Evolutionary conservation across 2,113 vertebrate genomes (phyloP), one percentile per base, ranked within the genome.

Genomic region (Corythornis madagascariensis): DNA sequence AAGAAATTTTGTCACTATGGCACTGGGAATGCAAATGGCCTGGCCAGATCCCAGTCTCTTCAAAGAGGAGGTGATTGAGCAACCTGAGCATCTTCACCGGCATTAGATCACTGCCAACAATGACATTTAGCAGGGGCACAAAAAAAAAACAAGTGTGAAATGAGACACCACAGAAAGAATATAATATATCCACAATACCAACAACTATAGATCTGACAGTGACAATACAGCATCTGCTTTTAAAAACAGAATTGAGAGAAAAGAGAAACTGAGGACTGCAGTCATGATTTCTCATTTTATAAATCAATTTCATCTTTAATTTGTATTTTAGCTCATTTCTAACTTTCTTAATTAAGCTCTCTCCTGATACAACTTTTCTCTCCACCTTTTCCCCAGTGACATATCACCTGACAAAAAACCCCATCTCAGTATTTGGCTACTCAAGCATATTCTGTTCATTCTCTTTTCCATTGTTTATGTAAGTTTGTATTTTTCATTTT

Each of bases 91-190:
- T 76, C 67, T 60, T 59, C 77, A 16, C 16, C 13, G 42, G 84
- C 59, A 63, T 25, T 76, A 73, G 81, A 82, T 56, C 77, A 63
- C 47, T 63, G 50, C 42, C 50, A 76, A 20, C 42, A 64, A 89
- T 2, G 21, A 28, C 24, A 84, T 70, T 89, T 84, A 69, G 35
- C 73, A 75, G 22, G 12, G 28, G 42, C 12, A 71, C 73, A 40
- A 57, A 84, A 81, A 84, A 81, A 70, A 89, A 55, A 33, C 13
- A 21, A 89, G 84, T 56, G 78, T 77, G 74, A 93, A 95, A 74
- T 79, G 45, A 53, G 38, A 66, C 31, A 40, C 17, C 17, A 28
- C 79, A 57, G 17, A 69, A 22, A 94, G 59, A 9, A 70, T 20
- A 47, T 25, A 82, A 65, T 29, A 20, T 2, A 12, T 21, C 28